Base-by-base conservation (phyloP, 1,140 invertebrate species). In the Anastrepha ludens region DNA sequence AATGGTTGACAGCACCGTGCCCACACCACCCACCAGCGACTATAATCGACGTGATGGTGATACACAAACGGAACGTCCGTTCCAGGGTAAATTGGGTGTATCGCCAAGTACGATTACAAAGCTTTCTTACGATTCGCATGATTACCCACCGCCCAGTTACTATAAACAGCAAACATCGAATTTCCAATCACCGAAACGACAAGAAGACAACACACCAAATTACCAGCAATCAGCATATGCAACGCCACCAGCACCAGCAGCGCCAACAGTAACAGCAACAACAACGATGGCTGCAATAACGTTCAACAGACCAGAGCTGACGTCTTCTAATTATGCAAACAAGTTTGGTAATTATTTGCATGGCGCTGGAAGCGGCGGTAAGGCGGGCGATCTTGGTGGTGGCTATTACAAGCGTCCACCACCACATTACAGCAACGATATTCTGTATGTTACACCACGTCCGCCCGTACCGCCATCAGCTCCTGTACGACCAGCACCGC, bases 321-420 rank as follows among this genome's bases (percentile, higher is more conserved):
- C 78, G 86, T 88, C 88, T 89, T 91, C 91, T 91, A 92, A 91
- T 91, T 92, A 92, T 92, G 91, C 91, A 91, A 92, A 92, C 91
- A 92, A 90, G 91, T 92, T 92, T 91, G 91, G 91, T 91, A 92
- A 92, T 92, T 92, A 92, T 92, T 92, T 91, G 91, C 90, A 90
- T 88, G 89, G 90, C 87, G 20, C 44, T 9, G 41, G 29, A 29
- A 29, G 65, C 64, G 64, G 64, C 6, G 74, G 60, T 20, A 62
- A 86, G 15, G 20, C 20, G 13, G 60, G 59, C 39, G 39, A 85
- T 29, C 29, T 29, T 29, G 29, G 29, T 86, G 41, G 8, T 2
- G 58, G 60, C 58, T 64, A 86, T 62, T 86, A 86, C 59, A 89
- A 91, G 65, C 88, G 81, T 29, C 88, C 60, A 67, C 47, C 85